Evolutionary conservation across 2,113 vertebrate genomes (phyloP).

Genomic region (Hemichromis elongatus): DNA sequence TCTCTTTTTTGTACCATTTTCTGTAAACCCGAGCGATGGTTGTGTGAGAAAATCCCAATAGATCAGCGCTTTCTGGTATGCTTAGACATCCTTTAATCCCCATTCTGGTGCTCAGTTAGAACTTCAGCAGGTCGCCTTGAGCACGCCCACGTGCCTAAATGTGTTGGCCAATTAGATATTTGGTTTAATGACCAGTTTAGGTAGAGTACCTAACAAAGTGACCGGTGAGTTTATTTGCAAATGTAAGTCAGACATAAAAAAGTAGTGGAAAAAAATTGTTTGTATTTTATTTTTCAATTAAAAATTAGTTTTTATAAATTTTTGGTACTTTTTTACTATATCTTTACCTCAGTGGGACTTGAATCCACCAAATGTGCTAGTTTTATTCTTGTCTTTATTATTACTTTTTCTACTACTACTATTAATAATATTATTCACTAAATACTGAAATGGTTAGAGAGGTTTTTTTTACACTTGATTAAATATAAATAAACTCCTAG

Average conservation of each 20-base stretch:
- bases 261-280: neutral
- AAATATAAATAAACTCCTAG: neutral
- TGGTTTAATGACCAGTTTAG: neutral
- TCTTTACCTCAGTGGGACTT: neutral
- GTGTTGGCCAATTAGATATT: neutral
- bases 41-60: neutral
- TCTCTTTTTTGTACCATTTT: neutral
- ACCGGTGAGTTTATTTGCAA: neutral
- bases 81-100: neutral
- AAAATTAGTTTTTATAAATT: too few relatives aligned
- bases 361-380: neutral
- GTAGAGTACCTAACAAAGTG: neutral
- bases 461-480: rapidly evolving
- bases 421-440: neutral
- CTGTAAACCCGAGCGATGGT: neutral
- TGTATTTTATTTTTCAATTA: neutral
- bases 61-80: neutral
- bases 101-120: neutral
- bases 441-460: neutral
- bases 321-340: neutral
- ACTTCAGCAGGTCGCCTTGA: neutral
- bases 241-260: too few relatives aligned
- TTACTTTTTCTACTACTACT: neutral
- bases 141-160: rapidly evolving
- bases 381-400: neutral